These are phyloP conservation scores for Ambastaia sidthimunki DNA, from an alignment of 2,797 vertebrate genomes.

Conservation along the genomic window DNA sequence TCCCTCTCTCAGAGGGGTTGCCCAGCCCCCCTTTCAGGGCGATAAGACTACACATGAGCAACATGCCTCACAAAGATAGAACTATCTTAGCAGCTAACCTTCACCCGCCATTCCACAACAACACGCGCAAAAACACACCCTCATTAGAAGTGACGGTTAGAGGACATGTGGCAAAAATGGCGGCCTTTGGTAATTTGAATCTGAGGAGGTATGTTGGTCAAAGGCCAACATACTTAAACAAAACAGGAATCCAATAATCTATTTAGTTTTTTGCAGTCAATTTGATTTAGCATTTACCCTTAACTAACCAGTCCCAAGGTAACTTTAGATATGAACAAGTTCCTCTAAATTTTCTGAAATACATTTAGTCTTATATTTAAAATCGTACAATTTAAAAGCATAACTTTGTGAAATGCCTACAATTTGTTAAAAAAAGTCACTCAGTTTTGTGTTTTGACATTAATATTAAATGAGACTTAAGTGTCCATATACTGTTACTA, in stretches of 20 bases:
- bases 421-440: too few relatives aligned
- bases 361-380: too few relatives aligned
- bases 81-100: constrained; percentile 77
- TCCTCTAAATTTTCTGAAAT: too few relatives aligned
- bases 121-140: constrained; percentile 61
- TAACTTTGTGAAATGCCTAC: too few relatives aligned
- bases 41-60: constrained; percentile 72
- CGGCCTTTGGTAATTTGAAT: constrained; percentile 20
- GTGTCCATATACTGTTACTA: neutral
- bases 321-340: too few relatives aligned
- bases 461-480: neutral
- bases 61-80: constrained; percentile 78
- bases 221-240: neutral
- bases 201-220: neutral
- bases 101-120: constrained; percentile 72
- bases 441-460: too few relatives aligned
- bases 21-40: constrained; percentile 60
- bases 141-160: constrained; percentile 53
- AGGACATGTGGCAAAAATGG: constrained; percentile 65
- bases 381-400: too few relatives aligned
- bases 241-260: neutral
- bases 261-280: neutral
- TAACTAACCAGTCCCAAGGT: too few relatives aligned
- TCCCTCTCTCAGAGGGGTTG: constrained; percentile 61
- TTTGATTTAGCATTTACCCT: too few relatives aligned